These are phyloP conservation scores for Amitus sp. DNA, from an alignment of 2,888 invertebrate species.

Conservation along the genomic window DNA sequence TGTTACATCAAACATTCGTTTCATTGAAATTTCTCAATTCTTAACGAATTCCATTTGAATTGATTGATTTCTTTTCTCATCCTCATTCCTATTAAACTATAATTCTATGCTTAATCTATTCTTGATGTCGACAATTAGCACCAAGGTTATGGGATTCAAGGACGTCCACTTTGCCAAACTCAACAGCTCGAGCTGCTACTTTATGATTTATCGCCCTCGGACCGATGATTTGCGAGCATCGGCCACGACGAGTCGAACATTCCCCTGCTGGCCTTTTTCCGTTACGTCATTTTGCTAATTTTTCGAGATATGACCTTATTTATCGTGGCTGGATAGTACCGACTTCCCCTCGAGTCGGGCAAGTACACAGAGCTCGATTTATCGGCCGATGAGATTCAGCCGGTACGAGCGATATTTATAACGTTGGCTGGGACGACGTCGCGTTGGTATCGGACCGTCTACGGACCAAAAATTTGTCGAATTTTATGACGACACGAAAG, in stretches of 20 bases:
- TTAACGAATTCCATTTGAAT: too few species aligned
- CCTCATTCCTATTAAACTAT: conserved; percentile 15
- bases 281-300: conserved; percentile 27
- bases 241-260: not conserved
- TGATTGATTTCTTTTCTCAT: conserved; percentile 29
- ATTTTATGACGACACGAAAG: too few species aligned
- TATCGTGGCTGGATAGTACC: conserved; percentile 44
- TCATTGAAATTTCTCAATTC: too few species aligned
- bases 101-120: conserved; percentile 39
- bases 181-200: conserved; percentile 54
- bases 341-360: conserved; percentile 28
- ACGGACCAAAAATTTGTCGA: too few species aligned
- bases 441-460: too few species aligned
- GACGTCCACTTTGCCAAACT: conserved; percentile 62
- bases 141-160: conserved; percentile 60
- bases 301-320: conserved; percentile 43
- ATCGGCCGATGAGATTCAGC: conserved; percentile 52
- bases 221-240: not conserved
- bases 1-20: too few species aligned
- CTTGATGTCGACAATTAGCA: conserved; percentile 57
- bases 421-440: too few species aligned
- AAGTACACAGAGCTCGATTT: too few species aligned
- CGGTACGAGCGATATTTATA: conserved; percentile 43
- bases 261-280: too few species aligned
- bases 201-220: conserved; percentile 35